Conservation (phyloP, 2,888 invertebrate species). For the Anthoptus insignis region DNA sequence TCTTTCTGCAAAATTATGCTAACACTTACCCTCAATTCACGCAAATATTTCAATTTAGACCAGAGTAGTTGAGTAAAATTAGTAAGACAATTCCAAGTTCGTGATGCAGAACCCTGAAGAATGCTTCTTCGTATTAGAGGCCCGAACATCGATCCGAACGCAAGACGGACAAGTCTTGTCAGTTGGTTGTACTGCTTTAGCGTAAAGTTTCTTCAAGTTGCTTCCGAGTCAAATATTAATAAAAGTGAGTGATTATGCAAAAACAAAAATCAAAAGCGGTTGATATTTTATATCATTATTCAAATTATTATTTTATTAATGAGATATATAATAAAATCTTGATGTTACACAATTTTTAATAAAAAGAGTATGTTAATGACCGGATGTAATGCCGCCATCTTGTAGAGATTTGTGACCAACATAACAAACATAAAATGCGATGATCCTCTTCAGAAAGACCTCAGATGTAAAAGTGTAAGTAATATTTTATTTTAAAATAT, state of each 20-base stretch:
- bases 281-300: too few species aligned
- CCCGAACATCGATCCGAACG: conserved; percentile 90
- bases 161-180: conserved; percentile 70
- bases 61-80: conserved; percentile 88
- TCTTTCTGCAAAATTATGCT: conserved; percentile 54
- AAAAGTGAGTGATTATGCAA: too few species aligned
- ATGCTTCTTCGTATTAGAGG: conserved; percentile 88
- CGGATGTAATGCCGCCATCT: conserved; percentile 4
- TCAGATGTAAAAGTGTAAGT: too few species aligned
- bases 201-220: conserved; percentile 50
- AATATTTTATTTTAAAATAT: too few species aligned
- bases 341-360: too few species aligned
- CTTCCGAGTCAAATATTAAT: conserved; percentile 49
- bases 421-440: neutral
- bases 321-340: neutral
- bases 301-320: too few species aligned
- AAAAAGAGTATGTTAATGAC: neutral
- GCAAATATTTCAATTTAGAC: conserved; percentile 87
- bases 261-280: too few species aligned
- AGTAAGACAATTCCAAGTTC: conserved; percentile 90
- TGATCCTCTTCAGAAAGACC: too few species aligned
- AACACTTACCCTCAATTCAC: conserved; percentile 82
- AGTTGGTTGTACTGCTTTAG: conserved; percentile 68
- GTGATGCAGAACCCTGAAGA: conserved; percentile 90
- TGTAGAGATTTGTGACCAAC: neutral